Conservation (phyloP, 2,888 invertebrate genomes). For the Schrankia costaestrigalis region DNA sequence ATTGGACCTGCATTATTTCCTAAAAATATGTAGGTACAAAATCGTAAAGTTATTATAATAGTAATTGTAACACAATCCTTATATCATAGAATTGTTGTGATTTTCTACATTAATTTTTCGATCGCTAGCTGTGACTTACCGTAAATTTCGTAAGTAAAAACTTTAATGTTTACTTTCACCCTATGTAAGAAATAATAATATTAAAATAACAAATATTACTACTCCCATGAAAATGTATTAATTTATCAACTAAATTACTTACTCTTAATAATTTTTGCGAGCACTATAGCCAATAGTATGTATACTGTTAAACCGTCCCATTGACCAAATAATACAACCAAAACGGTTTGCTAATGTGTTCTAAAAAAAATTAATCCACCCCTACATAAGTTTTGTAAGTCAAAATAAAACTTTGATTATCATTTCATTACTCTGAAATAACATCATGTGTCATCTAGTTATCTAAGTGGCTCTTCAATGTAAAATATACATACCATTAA, state of each 20-base stretch:
- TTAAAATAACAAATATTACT: slow-evolving; percentile 15
- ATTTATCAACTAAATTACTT: too few species aligned
- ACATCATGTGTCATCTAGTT: slow-evolving; percentile 24
- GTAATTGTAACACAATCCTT: slow-evolving; percentile 57
- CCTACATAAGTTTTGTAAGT: slow-evolving; percentile 7
- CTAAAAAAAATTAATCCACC: slow-evolving; percentile 10
- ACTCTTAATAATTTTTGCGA: slow-evolving; percentile 19
- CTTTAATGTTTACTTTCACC: slow-evolving; percentile 20
- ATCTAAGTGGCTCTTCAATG: slow-evolving; percentile 24
- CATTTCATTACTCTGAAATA: slow-evolving; percentile 19
- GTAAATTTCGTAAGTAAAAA: slow-evolving; percentile 21
- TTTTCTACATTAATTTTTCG: slow-evolving; percentile 57
- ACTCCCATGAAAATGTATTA: too few species aligned
- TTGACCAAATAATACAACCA: slow-evolving; percentile 38
- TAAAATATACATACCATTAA: slow-evolving; percentile 16
- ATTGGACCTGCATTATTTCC: slow-evolving; percentile 53
- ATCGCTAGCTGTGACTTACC: slow-evolving; percentile 58
- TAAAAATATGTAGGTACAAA: slow-evolving; percentile 55
- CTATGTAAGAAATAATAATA: slow-evolving; percentile 14
- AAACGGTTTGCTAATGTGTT: slow-evolving; percentile 20
- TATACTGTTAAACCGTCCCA: slow-evolving; percentile 50
- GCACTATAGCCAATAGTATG: slow-evolving; percentile 22
- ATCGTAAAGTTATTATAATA: slow-evolving; percentile 50
- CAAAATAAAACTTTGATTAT: slow-evolving; percentile 14
- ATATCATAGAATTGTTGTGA: slow-evolving; percentile 54